Percentiles rank a stretch among this genome's conserved stretches.
These are phyloP conservation scores for Zaprionus lachaisei DNA, from an alignment of 1,140 invertebrate genomes.

Conservation along the genomic window DNA sequence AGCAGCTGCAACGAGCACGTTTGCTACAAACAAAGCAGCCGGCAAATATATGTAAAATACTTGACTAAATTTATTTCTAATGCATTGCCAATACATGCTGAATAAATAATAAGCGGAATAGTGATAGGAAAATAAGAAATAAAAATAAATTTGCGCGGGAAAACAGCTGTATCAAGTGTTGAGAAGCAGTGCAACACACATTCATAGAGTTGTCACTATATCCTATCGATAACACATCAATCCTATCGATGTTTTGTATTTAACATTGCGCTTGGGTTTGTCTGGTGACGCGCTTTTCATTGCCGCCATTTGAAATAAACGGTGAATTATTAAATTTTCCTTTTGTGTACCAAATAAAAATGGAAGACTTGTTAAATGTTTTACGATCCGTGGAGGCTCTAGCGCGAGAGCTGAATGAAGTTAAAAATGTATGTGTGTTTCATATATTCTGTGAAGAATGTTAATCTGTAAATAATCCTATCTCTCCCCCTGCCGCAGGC, in stretches of 20 bases:
- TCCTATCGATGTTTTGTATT: constrained; percentile 30
- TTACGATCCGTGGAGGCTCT: constrained; percentile 38
- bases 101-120: neutral
- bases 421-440: constrained; percentile 47
- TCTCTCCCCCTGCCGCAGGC: constrained; percentile 25
- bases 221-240: constrained; percentile 8
- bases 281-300: constrained; percentile 50
- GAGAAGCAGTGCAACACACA: neutral
- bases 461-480: neutral
- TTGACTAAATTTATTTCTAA: constrained; percentile 8
- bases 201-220: neutral
- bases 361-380: constrained; percentile 68
- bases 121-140: neutral
- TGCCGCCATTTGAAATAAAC: constrained; percentile 77
- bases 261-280: constrained; percentile 25
- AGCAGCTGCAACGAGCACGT: constrained; percentile 48
- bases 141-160: constrained; percentile 48
- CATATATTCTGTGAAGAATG: neutral
- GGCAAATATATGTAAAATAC: neutral
- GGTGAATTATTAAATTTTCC: constrained; percentile 22
- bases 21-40: constrained; percentile 29
- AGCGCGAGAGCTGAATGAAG: constrained; percentile 37
- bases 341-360: constrained; percentile 35
- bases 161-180: constrained; percentile 46
- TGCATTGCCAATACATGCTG: neutral